Evolutionary conservation across 2,888 invertebrate genomes (phyloP).

Genomic region (Tipula unca): DNA sequence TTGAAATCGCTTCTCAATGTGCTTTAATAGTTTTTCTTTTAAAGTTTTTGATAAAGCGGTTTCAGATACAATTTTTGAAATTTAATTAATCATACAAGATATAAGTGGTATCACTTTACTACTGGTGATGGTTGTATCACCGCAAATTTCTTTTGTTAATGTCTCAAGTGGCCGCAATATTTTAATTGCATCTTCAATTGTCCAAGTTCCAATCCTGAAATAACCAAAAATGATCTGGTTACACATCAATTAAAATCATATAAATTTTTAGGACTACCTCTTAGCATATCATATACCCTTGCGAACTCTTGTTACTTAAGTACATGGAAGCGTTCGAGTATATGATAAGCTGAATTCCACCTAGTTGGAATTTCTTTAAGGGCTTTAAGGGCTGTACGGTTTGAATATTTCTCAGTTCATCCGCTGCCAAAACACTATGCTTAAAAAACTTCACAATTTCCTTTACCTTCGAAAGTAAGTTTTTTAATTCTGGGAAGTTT

Average conservation of each 20-base stretch:
- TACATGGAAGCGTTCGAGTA: not conserved
- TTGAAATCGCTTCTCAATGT: conserved; percentile 21
- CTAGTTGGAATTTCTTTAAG: too few species aligned
- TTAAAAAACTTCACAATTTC: too few species aligned
- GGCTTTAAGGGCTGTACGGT: too few species aligned
- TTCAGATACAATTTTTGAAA: not conserved
- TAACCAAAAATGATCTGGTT: not conserved
- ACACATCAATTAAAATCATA: too few species aligned
- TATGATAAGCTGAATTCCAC: not conserved
- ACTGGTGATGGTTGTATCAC: not conserved
- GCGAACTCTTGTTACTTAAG: not conserved
- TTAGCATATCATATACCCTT: not conserved
- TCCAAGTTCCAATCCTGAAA: not conserved
- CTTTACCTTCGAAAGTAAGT: too few species aligned
- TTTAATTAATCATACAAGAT: not conserved
- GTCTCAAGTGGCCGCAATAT: not conserved
- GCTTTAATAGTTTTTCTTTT: not conserved
- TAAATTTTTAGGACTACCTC: not conserved
- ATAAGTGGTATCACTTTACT: conserved; percentile 8
- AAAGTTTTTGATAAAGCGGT: conserved; percentile 8
- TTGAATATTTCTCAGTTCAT: too few species aligned
- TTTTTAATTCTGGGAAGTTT: too few species aligned
- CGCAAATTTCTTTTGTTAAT: not conserved
- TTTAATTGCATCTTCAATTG: not conserved
- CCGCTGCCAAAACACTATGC: too few species aligned